Evolutionary conservation across 2,888 invertebrate species (phyloP).

Genomic region (Odontocerum albicorne): DNA sequence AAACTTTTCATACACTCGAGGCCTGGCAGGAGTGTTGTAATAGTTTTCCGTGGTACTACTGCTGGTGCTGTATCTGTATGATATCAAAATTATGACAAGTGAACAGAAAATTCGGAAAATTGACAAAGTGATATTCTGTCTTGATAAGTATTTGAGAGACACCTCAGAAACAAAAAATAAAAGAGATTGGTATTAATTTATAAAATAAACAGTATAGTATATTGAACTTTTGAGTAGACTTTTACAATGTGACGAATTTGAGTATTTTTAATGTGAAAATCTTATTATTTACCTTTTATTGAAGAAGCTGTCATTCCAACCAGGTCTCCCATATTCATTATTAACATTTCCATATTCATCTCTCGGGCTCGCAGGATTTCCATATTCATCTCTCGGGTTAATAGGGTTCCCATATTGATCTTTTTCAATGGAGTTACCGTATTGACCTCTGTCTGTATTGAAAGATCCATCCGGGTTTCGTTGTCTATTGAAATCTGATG

Average conservation of each 20-base stretch:
- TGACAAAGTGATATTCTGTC: no score
- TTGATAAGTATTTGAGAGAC: no score
- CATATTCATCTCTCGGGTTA: slow-evolving; percentile 38
- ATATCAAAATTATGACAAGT: no score
- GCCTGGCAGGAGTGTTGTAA: slow-evolving; percentile 2
- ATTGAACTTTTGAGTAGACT: no score
- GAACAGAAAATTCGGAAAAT: no score
- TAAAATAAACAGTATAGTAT: no score
- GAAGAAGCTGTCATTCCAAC: slow-evolving; percentile 26
- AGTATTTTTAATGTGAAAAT: no score
- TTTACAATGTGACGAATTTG: no score
- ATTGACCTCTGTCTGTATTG: slow-evolving; percentile 34
- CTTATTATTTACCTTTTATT: slow-evolving; percentile 10
- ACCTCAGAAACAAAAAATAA: no score
- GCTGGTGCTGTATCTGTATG: slow-evolving; percentile 41
- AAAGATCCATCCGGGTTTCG: slow-evolving; percentile 28
- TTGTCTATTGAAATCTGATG: slow-evolving; percentile 17
- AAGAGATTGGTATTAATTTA: no score
- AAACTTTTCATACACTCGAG: slow-evolving; percentile 59
- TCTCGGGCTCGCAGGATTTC: slow-evolving; percentile 37
- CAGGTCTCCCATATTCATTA: slow-evolving; percentile 19
- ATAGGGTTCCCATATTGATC: slow-evolving; percentile 44
- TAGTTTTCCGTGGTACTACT: slow-evolving; percentile 20
- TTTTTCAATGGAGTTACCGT: slow-evolving; percentile 29
- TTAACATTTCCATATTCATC: slow-evolving; percentile 39